Evolutionary conservation across 2,113 vertebrate genomes (phyloP), one percentile per base, ranked within the genome.

Genomic region (Plecotus auritus): DNA sequence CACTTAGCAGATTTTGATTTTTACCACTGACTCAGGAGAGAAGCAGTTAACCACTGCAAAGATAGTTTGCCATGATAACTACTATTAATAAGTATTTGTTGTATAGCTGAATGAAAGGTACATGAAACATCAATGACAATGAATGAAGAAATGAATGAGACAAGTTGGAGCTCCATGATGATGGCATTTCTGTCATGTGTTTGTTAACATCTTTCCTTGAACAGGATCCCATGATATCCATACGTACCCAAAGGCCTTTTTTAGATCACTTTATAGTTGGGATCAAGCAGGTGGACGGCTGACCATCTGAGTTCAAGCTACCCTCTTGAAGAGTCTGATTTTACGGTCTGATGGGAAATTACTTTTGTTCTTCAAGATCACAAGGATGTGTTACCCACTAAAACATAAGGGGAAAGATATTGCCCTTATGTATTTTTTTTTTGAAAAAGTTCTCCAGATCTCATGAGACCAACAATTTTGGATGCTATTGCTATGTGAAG

Each of bases 281-380:
- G 20, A 82, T 82, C 49, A 85, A 84, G 81, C 45, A 87, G 18
- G 12, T 61, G 64, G 51, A 22, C 22, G 37, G 28, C 35, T 78
- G 45, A 51, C 32, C 35, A 32, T 54, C 11, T 72, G 37, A 40
- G 37, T 40, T 40, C 37, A 40, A 40, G 37, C 37, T 40, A 40
- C 37, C 4, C 17, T 85, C 30, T 69, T 67, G 37, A 84, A 88
- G 23, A 94, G 77, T 93, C 51, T 80, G 28, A 59, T 61, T 89
- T 81, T 84, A 76, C 9, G 26, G 17, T 76, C 35, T 47, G 12
- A 70, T 70, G 35, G 28, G 51, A 93, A 87, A 67, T 89, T 87
- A 23, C 4, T 88, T 94, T 87, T 86, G 42, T 93, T 95, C 69
- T 74, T 73, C 26, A 96, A 37, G 42, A 70, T 85, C 72, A 61